phyloP scores from a whole-genome alignment of 2,888 invertebrate genomes.

The Tipula unca region DNA sequence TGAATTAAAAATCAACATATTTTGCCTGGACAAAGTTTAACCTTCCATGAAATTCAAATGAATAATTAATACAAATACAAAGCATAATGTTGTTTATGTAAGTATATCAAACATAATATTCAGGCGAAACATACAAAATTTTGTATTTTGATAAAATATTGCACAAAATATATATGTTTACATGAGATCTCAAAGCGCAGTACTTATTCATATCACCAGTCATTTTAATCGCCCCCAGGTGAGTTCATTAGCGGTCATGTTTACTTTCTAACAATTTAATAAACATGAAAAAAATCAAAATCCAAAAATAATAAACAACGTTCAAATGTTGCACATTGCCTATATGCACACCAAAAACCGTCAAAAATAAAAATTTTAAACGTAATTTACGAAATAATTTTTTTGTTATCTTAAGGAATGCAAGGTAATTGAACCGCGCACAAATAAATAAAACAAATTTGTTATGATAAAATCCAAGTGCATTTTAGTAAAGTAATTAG shows the following conservation, averaged over 20 bases:
- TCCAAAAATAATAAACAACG: background rate
- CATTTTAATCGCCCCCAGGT: background rate
- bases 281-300: background rate
- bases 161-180: background rate
- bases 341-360: background rate
- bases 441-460: background rate
- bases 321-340: background rate
- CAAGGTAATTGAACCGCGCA: background rate
- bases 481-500: background rate
- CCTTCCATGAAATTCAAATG: background rate
- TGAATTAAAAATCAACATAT: background rate
- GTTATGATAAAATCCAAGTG: slow-evolving; percentile 8
- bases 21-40: background rate
- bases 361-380: background rate
- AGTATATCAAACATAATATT: background rate
- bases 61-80: background rate
- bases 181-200: background rate
- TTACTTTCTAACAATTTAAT: background rate
- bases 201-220: background rate
- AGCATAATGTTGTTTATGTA: background rate
- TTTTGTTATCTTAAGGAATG: background rate
- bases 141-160: background rate
- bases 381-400: background rate
- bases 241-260: background rate
- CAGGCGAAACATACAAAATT: background rate